These are phyloP conservation scores for Pseudochirops corinnae DNA, from an alignment of 2,797 vertebrate genomes.

Conservation along the genomic window DNA sequence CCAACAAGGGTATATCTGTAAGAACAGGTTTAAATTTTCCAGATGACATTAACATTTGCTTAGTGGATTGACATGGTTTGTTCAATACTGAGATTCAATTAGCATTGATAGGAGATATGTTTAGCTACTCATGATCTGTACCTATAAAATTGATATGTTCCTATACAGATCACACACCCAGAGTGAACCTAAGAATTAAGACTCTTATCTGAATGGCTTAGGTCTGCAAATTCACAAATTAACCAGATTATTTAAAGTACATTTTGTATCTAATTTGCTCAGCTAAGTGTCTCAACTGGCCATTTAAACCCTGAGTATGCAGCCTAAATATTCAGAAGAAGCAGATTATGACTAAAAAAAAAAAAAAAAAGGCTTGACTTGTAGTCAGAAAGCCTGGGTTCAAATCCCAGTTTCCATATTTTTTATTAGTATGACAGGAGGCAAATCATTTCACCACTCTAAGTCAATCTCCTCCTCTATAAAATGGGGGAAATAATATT, in stretches of 20 bases:
- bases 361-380: background rate
- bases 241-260: conserved; percentile 1
- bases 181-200: conserved; percentile 48
- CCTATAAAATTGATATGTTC: conserved; percentile 20
- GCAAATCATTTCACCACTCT: background rate
- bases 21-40: conserved; percentile 29
- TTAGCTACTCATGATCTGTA: conserved; percentile 23
- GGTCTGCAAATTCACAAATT: conserved; percentile 21
- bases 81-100: conserved; percentile 60
- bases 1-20: conserved; percentile 8
- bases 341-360: background rate
- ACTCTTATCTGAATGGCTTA: conserved; percentile 48
- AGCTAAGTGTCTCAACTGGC: background rate
- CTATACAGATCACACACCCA: conserved; percentile 28
- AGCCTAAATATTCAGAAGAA: background rate
- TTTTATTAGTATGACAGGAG: background rate
- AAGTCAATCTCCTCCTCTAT: background rate
- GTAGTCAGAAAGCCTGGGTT: background rate
- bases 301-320: background rate
- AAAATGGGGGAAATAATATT: background rate
- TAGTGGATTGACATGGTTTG: conserved; percentile 36
- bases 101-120: conserved; percentile 62
- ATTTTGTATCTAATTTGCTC: background rate
- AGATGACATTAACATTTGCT: conserved; percentile 27
- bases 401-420: background rate